Evolutionary conservation across 2,888 invertebrate genomes (phyloP), one percentile per base, ranked within the genome.

Genomic region (Augochlorella aurata): DNA sequence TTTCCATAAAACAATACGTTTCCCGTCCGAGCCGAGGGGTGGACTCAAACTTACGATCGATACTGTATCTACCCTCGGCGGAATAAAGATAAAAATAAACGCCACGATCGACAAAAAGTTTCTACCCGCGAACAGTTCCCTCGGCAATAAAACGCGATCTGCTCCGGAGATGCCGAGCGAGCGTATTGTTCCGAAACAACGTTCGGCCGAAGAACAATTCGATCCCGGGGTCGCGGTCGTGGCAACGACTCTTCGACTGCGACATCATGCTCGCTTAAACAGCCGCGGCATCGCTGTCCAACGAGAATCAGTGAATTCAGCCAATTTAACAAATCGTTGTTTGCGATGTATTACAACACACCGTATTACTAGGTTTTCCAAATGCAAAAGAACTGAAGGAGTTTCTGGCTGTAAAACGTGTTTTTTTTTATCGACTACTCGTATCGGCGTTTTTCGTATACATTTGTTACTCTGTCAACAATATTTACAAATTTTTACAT

Each of bases 61-160:
- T 52, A 65, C 21, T 9, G 24, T 69, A 74, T 54, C 47, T 45
- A 72, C 49, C 50, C 45, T 10, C 9, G 8, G 7, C 50, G 49
- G 47, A 66, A 58, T 58, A 50, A 68, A 81, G n/a, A 45, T 45
- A 69, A 52, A 69, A 66, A 74, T 74, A 68, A 70, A 74, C 52
- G 21, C 18, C 47, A 44, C 78, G 63, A 68, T 38, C 47, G 61
- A 49, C 45, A 54, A 68, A 68, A 81, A 61, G 63, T 54, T 69
- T 54, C 49, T 29, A 21, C 63, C 38, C 80, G 65, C 69, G 70
- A 69, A 49, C 54, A 65, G 69, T 18, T 61, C 72, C 61, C 68
- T 24, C 21, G 61, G 47, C 68, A 44, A 63, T 80, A 63, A 68
- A 77, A 79, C 65, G 52, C 63, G 18, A 80, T 78, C 79, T 63